Evolutionary conservation across 2,888 invertebrate genomes (phyloP), one percentile per base, ranked within the genome.

Genomic region (Pristionchus maxplancki): DNA sequence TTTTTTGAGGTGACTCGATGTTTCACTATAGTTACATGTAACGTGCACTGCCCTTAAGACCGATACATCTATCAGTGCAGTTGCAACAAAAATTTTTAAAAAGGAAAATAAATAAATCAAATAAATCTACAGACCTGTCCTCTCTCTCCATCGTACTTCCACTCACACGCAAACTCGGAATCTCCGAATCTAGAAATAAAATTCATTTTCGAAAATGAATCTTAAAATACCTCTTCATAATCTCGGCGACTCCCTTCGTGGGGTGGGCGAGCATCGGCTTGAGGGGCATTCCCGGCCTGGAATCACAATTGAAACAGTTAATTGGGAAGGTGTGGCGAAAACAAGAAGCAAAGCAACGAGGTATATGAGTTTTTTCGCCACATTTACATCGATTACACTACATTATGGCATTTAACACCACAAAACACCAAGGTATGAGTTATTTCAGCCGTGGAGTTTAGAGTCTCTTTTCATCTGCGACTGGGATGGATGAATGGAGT

Each of bases 251-350:
- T 5, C 98, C 98, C 95, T 97, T 97, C 0, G 99, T 98, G 5
- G 99, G 99, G 95, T 99, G 98, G 0, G 99, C 99, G 94, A 99
- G 96, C 99, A 99, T 99, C 0, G 99, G 99, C 95, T 98, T 97
- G 91, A 99, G 96, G 20, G 99, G 99, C 91, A 98, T 96, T 90
- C 96, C 96, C 95, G 93, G 40, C 28, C 86, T 86, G 48, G 9
- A 64, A n/a, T n/a, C n/a, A n/a, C n/a, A n/a, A n/a, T n/a, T n/a
- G n/a, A n/a, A n/a, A n/a, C n/a, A n/a, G n/a, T n/a, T n/a, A n/a
- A n/a, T n/a, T 64, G 50, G 28, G 48, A 44, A 17, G 17, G 82
- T 31, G 28, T 50, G 1, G 0, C 37, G 24, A 48, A 78, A 9
- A 28, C n/a, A n/a, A n/a, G n/a, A n/a, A n/a, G n/a, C n/a, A n/a